Evolutionary conservation across 2,888 invertebrate species (phyloP), one percentile per base, ranked within the genome.

Genomic region (Yponomeuta cagnagella): DNA sequence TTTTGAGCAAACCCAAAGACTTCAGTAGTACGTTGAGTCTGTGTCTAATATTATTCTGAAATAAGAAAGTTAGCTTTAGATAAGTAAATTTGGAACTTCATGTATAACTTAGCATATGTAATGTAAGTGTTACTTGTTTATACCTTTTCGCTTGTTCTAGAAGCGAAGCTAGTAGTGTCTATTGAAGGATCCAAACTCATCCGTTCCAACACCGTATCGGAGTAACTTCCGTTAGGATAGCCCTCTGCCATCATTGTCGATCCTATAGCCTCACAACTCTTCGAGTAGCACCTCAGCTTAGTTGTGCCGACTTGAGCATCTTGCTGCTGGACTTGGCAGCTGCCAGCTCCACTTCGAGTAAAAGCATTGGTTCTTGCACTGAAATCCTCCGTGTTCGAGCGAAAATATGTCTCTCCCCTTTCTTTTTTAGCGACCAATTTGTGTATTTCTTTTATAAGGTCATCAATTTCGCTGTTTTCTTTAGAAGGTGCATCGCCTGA

Each of bases 361-460:
- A 58, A n/a, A 23, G 2, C 81, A 84, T 30, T 83, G 70, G 8
- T 76, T 52, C 73, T 77, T 82, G 58, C 74, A 76, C 43, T 77
- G 75, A 31, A 68, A 31, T 73, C 71, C 31, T 71, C 52, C 15
- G 15, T 15, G 15, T 58, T 58, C 15, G 52, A 58, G 15, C 71
- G 69, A 10, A 65, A 70, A 72, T 77, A 77, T 71, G 77, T 79
- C 71, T 76, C 80, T n/a, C 71, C 71, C 52, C 70, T 72, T 15
- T 75, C 79, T 1, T 84, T 80, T 72, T 81, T 83, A 10, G 85
- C 82, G 2, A 91, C 86, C 67, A 81, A 83, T 73, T 90, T 88
- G 73, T 92, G 87, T 72, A 92, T 91, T 78, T 90, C 87, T 78
- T 89, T 90, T 63, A 92, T 86, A 2, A 91, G 77, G 73, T 87